phyloP scores from a whole-genome alignment of 2,797 vertebrate genomes.

The Salmo trutta region DNA sequence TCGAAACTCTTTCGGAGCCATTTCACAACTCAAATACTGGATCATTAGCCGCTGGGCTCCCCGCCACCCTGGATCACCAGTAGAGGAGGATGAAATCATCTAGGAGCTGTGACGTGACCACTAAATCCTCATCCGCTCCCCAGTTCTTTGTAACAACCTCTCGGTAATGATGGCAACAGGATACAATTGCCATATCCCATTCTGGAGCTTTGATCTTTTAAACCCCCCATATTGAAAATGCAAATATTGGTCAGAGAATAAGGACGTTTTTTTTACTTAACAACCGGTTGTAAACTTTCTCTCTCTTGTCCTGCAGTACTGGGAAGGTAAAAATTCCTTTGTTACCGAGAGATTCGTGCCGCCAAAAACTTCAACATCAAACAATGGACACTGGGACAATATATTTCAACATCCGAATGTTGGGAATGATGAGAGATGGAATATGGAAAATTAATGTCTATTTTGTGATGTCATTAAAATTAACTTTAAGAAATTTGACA shows the following conservation, averaged over 20 bases:
- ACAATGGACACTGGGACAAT: too few species aligned
- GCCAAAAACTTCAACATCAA: too few species aligned
- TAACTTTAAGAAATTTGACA: too few species aligned
- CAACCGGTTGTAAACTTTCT: too few species aligned
- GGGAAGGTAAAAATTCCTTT: too few species aligned
- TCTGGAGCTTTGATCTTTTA: slow-evolving; percentile 44
- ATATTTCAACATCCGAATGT: too few species aligned
- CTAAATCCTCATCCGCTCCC: slow-evolving; percentile 37
- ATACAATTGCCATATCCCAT: slow-evolving; percentile 51
- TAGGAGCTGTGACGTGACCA: slow-evolving; percentile 35
- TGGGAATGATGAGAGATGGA: too few species aligned
- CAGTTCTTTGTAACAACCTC: slow-evolving; percentile 37
- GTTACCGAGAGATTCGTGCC: too few species aligned
- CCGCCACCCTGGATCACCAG: slow-evolving; percentile 23
- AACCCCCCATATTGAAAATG: slow-evolving; percentile 46
- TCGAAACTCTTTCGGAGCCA: slow-evolving; percentile 48
- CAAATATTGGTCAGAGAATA: slow-evolving; percentile 34
- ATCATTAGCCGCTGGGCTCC: slow-evolving; percentile 34
- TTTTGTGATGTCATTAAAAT: too few species aligned
- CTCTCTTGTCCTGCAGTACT: too few species aligned
- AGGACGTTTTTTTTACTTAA: not conserved
- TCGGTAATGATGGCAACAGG: slow-evolving; percentile 40
- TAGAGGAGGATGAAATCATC: slow-evolving; percentile 31
- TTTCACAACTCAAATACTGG: slow-evolving; percentile 42
- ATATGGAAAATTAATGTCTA: too few species aligned